phyloP scores from a whole-genome alignment of 2,797 vertebrate species.

The Leuciscus waleckii region DNA sequence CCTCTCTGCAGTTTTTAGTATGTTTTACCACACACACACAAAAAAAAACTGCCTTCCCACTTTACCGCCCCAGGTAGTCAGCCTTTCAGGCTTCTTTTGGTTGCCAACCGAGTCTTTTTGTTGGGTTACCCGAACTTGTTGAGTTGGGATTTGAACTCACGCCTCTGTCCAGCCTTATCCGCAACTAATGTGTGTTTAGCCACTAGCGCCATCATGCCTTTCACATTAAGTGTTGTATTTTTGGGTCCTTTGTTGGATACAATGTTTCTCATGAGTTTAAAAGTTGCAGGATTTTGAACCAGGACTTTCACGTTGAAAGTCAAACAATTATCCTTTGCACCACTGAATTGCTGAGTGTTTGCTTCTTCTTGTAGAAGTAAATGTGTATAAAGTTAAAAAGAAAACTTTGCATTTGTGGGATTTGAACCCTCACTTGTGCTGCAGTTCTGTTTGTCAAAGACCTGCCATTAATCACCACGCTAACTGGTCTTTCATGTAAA shows the following conservation, averaged over 20 bases:
- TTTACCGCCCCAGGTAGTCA: neutral
- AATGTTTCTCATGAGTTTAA: neutral
- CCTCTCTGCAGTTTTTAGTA: too few relatives aligned
- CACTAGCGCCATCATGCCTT: neutral
- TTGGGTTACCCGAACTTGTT: neutral
- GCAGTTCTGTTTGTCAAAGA: neutral
- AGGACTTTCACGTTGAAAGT: neutral
- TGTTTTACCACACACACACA: too few relatives aligned
- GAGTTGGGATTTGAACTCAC: neutral
- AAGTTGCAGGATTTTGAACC: neutral
- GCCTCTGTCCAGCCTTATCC: accelerated
- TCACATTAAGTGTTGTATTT: neutral
- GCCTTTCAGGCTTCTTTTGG: neutral
- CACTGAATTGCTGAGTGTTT: neutral
- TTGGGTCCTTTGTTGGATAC: neutral
- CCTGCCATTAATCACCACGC: neutral
- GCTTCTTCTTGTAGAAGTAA: neutral
- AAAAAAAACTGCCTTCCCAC: too few relatives aligned
- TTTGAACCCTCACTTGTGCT: neutral
- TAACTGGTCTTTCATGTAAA: neutral
- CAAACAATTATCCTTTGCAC: neutral
- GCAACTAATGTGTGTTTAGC: neutral
- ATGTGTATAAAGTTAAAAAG: neutral
- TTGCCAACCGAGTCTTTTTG: neutral
- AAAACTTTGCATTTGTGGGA: neutral